Evolutionary conservation across 1,140 invertebrate species (phyloP).

Genomic region (Procambarus clarkii): DNA sequence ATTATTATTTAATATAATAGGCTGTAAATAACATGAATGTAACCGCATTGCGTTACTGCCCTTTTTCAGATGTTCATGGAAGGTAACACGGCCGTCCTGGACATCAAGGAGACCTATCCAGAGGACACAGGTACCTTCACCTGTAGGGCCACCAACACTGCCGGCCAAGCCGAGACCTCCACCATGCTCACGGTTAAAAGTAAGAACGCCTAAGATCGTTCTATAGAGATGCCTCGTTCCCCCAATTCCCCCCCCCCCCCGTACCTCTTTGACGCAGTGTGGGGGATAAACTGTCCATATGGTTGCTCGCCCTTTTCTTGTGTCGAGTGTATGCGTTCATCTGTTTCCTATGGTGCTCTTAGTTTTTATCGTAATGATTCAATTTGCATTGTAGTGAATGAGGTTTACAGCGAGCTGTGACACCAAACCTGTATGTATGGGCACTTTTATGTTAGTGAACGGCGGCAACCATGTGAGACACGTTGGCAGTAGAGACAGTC

Average conservation of each 20-base stretch:
- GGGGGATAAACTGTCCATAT: constrained; percentile 44
- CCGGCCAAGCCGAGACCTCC: constrained; percentile 93
- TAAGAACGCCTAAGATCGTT: constrained; percentile 75
- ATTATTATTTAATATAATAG: background rate
- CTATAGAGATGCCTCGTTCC: constrained; percentile 44
- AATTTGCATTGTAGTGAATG: background rate
- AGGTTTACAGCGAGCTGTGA: constrained; percentile 6
- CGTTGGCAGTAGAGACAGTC: constrained; percentile 31
- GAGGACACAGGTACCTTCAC: constrained; percentile 95
- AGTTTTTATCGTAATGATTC: background rate
- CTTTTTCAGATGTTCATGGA: constrained; percentile 90
- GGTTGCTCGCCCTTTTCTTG: constrained; percentile 25
- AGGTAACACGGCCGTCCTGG: constrained; percentile 89
- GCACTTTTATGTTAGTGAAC: background rate
- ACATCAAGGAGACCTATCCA: constrained; percentile 94
- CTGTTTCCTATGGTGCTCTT: background rate
- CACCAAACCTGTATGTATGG: background rate
- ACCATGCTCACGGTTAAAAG: constrained; percentile 97
- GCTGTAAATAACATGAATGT: background rate
- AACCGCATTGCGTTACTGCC: background rate
- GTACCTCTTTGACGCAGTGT: background rate
- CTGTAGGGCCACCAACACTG: constrained; percentile 91
- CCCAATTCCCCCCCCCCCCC: background rate
- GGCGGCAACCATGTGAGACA: constrained; percentile 54
- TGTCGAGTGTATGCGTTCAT: background rate